phyloP scores from a whole-genome alignment of 2,888 invertebrate species.

The Ectemnius continuus region DNA sequence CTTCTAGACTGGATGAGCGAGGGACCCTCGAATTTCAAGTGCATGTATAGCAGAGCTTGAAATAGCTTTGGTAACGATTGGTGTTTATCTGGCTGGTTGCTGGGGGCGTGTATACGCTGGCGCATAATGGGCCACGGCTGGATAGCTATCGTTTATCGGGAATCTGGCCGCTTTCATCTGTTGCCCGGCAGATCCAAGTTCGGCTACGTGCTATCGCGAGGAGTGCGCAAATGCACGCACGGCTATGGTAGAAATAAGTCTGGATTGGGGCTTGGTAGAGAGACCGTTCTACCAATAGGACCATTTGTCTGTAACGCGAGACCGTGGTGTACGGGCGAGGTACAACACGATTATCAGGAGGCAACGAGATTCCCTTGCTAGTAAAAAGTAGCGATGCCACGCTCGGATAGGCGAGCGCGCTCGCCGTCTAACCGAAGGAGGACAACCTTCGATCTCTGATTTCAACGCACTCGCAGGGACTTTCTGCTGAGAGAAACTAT shows the following conservation, averaged over 20 bases:
- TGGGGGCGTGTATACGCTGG: constrained; percentile 40
- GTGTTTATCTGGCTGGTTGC: constrained; percentile 36
- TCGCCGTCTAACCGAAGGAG: background rate
- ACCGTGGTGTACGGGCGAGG: background rate
- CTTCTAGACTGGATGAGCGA: constrained; percentile 2
- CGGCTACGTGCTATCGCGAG: too few species aligned
- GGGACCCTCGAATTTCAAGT: constrained; percentile 35
- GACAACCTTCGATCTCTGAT: constrained; percentile 9
- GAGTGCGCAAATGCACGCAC: too few species aligned
- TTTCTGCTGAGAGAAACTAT: background rate
- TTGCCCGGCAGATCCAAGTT: constrained; percentile 18
- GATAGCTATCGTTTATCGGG: constrained; percentile 37
- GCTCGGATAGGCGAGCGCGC: background rate
- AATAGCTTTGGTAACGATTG: constrained; percentile 42
- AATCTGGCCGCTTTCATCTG: constrained; percentile 30
- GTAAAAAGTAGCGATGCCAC: background rate
- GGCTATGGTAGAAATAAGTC: too few species aligned
- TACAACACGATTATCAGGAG: too few species aligned
- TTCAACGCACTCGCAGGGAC: background rate
- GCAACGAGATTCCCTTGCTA: too few species aligned
- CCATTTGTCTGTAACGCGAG: constrained; percentile 8
- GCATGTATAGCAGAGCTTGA: constrained; percentile 20
- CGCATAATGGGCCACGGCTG: constrained; percentile 28
- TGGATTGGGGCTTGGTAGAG: too few species aligned
- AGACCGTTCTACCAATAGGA: background rate